phyloP scores from a whole-genome alignment of 2,888 invertebrate species.

The Caenorhabditis uteleia region DNA sequence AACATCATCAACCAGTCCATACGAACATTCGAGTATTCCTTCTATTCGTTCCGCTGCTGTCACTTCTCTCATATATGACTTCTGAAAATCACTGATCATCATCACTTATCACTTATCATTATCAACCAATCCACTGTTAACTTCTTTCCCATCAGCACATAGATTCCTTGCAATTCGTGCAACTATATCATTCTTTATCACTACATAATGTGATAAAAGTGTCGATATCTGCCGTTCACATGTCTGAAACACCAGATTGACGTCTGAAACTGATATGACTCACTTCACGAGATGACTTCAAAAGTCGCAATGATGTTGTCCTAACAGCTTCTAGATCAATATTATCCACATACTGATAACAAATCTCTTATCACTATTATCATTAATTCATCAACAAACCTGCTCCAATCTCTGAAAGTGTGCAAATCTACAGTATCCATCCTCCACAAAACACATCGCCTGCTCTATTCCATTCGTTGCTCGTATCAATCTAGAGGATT shows the following conservation, averaged over 20 bases:
- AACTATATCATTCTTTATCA: constrained; percentile 13
- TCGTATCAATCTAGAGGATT: constrained; percentile 30
- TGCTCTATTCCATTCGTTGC: constrained; percentile 50
- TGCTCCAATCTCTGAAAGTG: constrained; percentile 30
- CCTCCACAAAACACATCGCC: constrained; percentile 43
- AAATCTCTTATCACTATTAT: too few relatives aligned
- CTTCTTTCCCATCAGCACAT: constrained; percentile 21
- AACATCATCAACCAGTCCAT: constrained; percentile 33
- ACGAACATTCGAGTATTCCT: constrained; percentile 34
- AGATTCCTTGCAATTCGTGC: constrained; percentile 15
- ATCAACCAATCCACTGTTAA: constrained; percentile 13
- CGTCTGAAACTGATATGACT: neutral
- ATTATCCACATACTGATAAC: constrained; percentile 13
- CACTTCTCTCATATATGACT: constrained; percentile 43
- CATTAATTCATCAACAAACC: constrained; percentile 1
- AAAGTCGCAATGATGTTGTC: constrained; percentile 11
- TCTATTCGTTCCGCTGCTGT: constrained; percentile 32
- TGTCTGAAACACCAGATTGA: neutral
- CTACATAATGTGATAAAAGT: constrained; percentile 13
- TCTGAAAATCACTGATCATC: constrained; percentile 14
- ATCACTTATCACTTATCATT: neutral
- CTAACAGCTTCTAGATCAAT: constrained; percentile 14
- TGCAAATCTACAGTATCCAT: constrained; percentile 29
- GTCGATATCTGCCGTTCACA: constrained; percentile 25
- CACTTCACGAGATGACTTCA: constrained; percentile 17